Evolutionary conservation across 2,113 vertebrate genomes (phyloP), one percentile per base, ranked within the genome.

Genomic region (Picathartes gymnocephalus): DNA sequence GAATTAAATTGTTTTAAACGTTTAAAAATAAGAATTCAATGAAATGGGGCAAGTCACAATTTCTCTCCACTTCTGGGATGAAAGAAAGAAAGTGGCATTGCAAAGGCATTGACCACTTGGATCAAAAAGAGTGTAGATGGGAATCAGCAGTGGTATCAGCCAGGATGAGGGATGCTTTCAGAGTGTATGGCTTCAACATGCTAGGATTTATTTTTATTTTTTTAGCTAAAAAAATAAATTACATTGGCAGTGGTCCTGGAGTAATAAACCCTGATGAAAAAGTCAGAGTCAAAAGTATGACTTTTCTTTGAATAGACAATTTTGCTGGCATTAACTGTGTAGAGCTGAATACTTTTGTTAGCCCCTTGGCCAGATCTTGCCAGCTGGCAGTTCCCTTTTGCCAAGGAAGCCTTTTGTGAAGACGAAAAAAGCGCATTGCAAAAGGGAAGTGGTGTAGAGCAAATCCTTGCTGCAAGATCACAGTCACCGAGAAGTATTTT

Each of bases 351-450:
- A 68, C 60, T 96, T 92, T 66, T 10, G 25, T 91, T 91, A 93
- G 91, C 83, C 86, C 40, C 69, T 93, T 91, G 91, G 94, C 91
- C 77, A 86, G 73, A 93, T 91, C 86, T 92, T 40, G 69, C 92
- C 77, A 95, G 93, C 92, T 97, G 93, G 91, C 91, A 95, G 86
- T 69, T 91, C 37, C 37, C 48, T 92, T 93, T 91, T 95, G 91
- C 92, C 94, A 97, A 96, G 78, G 48, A 84, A 93, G 92, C 69
- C 69, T 96, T 96, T 96, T 95, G 86, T 96, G 86, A 92, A 89
- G 91, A 92, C 57, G 9, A 93, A 90, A 94, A 88, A 79, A 86
- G 62, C 90, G 54, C 33, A 87, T 20, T 84, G 78, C 71, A 78
- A 57, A 80, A 86, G 28, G 65, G 88, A 93, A 89, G 79, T 87